A percentile compares a stretch with the other conserved stretches of the same genome.
Evolutionary conservation across 2,888 invertebrate genomes (phyloP).

Genomic region (Hermaeophaga mercurialis): DNA sequence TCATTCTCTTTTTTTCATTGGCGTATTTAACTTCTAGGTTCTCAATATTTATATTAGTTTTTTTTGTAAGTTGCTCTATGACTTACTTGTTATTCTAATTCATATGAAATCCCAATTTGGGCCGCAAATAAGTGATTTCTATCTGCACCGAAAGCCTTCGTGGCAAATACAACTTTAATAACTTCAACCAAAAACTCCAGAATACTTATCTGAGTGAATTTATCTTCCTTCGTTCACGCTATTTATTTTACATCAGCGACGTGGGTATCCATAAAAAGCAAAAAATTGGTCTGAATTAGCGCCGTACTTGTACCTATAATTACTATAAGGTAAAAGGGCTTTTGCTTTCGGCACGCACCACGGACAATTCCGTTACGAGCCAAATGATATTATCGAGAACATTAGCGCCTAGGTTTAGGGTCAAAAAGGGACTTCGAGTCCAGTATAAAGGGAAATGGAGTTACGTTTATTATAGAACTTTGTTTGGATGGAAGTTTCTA

Average conservation of each 20-base stretch:
- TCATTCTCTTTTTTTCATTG: no score
- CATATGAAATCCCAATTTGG: no score
- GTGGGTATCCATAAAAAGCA: constrained; percentile 5
- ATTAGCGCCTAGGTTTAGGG: constrained; percentile 36
- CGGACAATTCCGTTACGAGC: constrained; percentile 40
- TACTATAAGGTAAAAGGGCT: constrained; percentile 17
- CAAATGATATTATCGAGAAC: constrained; percentile 43
- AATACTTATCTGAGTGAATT: constrained; percentile 5
- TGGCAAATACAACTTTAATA: constrained; percentile 8
- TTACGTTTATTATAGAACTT: constrained; percentile 20
- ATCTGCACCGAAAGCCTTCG: constrained; percentile 1
- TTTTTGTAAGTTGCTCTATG: no score
- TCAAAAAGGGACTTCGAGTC: constrained; percentile 20
- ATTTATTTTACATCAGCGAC: constrained; percentile 10
- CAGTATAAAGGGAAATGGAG: constrained; percentile 21
- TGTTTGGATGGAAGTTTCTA: constrained; percentile 5
- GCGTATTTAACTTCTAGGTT: no score
- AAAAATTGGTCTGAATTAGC: constrained; percentile 12
- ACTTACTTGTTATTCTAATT: no score
- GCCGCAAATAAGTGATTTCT: no score
- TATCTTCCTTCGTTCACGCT: constrained; percentile 13
- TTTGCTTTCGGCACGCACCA: constrained; percentile 44
- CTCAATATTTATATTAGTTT: no score
- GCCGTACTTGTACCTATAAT: constrained; percentile 18
- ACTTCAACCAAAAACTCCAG: constrained; percentile 1